Evolutionary conservation across 2,797 vertebrate species (phyloP).

Genomic region (Amblyopsis hoosieri): DNA sequence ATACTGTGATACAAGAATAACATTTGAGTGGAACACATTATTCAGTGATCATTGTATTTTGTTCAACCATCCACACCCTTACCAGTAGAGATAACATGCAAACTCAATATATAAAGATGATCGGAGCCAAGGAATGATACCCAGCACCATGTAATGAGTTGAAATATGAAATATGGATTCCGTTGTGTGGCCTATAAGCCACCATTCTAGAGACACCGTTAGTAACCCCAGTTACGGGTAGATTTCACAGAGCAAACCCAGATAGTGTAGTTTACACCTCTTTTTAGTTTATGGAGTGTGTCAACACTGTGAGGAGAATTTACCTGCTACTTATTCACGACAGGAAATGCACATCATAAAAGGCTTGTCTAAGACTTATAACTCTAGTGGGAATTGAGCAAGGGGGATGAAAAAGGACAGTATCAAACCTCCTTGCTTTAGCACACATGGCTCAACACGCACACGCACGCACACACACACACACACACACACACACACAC

Average conservation of each 20-base stretch:
- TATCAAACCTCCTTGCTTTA: background rate
- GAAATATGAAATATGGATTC: too few relatives aligned
- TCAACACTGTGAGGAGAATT: slow-evolving; percentile 59
- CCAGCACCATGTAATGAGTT: too few relatives aligned
- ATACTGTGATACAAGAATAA: too few relatives aligned
- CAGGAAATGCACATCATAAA: slow-evolving; percentile 79
- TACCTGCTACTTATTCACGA: slow-evolving; percentile 70
- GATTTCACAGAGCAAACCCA: slow-evolving; percentile 31
- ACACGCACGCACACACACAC: slow-evolving; percentile 26
- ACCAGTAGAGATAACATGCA: too few relatives aligned
- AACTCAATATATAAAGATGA: too few relatives aligned
- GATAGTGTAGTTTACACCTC: slow-evolving; percentile 54
- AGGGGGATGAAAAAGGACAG: slow-evolving; percentile 43
- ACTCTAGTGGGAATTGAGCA: slow-evolving; percentile 53
- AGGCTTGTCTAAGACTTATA: slow-evolving; percentile 54
- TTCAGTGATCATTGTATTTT: too few relatives aligned
- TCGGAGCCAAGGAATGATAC: too few relatives aligned
- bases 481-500: slow-evolving; percentile 3
- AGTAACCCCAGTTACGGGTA: slow-evolving; percentile 11
- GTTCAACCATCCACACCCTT: too few relatives aligned
- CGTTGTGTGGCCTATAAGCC: background rate
- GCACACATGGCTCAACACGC: slow-evolving; percentile 32
- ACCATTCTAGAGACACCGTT: background rate
- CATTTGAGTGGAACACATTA: too few relatives aligned
- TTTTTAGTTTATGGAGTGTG: slow-evolving; percentile 65